Evolutionary conservation across 2,113 vertebrate genomes (phyloP).

Genomic region (Orcinus orca): DNA sequence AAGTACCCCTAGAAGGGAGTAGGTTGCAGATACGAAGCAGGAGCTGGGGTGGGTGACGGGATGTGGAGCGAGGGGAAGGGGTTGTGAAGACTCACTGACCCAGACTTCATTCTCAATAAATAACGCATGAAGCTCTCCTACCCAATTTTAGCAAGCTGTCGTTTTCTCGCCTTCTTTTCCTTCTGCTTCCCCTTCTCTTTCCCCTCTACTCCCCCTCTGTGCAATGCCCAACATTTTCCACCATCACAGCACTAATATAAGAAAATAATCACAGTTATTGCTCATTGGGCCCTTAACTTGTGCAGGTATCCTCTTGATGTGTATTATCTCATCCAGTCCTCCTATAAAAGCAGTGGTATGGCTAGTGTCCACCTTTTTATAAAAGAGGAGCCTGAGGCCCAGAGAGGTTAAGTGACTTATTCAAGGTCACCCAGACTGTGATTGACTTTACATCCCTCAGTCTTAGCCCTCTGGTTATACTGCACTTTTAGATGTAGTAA

Average conservation of each 20-base stretch:
- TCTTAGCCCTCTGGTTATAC: neutral
- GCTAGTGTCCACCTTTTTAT: neutral
- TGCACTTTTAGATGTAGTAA: neutral
- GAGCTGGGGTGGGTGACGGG: neutral
- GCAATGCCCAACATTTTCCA: neutral
- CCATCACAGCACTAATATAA: neutral
- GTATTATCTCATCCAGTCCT: neutral
- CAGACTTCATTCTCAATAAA: neutral
- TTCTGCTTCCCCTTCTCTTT: neutral
- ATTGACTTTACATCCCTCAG: neutral
- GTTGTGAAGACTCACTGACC: neutral
- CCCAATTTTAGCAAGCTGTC: neutral
- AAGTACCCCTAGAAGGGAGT: neutral
- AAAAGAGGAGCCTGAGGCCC: neutral
- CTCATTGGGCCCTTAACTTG: neutral
- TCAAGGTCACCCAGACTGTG: neutral
- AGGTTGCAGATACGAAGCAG: neutral
- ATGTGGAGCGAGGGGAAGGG: neutral
- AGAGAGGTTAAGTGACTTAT: neutral
- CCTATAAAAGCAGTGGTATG: neutral
- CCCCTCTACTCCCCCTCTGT: neutral
- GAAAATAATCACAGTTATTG: neutral
- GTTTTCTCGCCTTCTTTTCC: neutral
- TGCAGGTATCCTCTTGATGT: neutral
- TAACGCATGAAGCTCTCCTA: neutral